phyloP scores from a whole-genome alignment of 2,888 invertebrate species.

The Caenorhabditis sp. region DNA sequence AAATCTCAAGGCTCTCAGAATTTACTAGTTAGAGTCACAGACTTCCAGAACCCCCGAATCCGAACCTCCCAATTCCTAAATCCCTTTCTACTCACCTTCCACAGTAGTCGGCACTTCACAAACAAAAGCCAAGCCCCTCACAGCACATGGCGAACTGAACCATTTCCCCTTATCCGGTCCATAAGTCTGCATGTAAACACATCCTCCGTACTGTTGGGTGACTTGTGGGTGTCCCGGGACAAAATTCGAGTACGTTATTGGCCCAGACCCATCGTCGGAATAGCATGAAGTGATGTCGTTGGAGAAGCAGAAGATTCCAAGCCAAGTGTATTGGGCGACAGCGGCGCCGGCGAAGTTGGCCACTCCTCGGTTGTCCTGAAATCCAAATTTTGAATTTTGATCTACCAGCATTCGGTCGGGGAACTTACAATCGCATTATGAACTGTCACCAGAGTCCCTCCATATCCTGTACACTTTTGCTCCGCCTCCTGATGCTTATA shows the following conservation, averaged over 20 bases:
- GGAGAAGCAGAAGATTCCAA: conserved; percentile 42
- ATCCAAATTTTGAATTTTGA: neutral
- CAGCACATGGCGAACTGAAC: conserved; percentile 19
- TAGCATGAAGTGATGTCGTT: conserved; percentile 13
- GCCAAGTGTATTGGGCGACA: conserved; percentile 4
- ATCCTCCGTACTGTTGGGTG: neutral
- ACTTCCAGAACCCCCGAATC: too few relatives aligned
- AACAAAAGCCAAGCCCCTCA: conserved; percentile 14
- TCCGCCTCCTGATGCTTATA: conserved; percentile 31
- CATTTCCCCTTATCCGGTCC: conserved; percentile 9
- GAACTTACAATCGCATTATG: conserved; percentile 40
- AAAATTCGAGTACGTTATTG: conserved; percentile 7
- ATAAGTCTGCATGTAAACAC: conserved; percentile 27
- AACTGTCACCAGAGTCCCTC: conserved; percentile 35
- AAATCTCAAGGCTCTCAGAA: too few relatives aligned
- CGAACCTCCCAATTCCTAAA: neutral
- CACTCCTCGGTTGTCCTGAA: conserved; percentile 30
- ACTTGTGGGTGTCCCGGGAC: neutral
- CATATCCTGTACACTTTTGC: neutral
- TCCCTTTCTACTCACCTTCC: neutral
- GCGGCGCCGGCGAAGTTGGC: conserved; percentile 1
- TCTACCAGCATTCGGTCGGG: too few relatives aligned
- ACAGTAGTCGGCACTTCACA: conserved; percentile 35
- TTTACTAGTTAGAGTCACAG: too few relatives aligned
- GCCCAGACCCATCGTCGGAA: conserved; percentile 23